Evolutionary conservation across 2,888 invertebrate species (phyloP), one percentile per base, ranked within the genome.

Genomic region (Corbicula japonica): DNA sequence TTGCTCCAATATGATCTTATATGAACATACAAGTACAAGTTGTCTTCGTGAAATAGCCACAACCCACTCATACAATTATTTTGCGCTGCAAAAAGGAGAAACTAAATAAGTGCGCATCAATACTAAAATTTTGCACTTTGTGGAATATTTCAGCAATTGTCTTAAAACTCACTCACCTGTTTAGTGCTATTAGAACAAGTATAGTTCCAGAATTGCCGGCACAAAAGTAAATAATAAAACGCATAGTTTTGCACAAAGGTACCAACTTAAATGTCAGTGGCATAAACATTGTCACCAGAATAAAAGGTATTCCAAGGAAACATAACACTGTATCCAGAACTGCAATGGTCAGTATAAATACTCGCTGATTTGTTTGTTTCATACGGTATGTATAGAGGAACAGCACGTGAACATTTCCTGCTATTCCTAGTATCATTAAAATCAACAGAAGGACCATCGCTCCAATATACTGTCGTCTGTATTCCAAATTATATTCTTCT

Each of bases 381-480:
- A 61, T 76, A n/a, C 68, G 58, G 23, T 71, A 58, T 2, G 62
- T n/a, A 44, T 75, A 84, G 5, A 77, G 52, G 18, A 68, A 68
- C 10, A 84, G 41, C 12, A 84, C 84, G 38, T 79, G 84, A 0
- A 69, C 30, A 46, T 84, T 84, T n/a, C 84, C 84, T 30, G 81
- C 23, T 18, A 79, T 26, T n/a, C 84, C 84, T 12, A 71, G 12
- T 1, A 72, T n/a, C 56, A 73, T 71, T 21, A 84, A 32, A n/a
- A 76, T 10, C 0, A 54, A 21, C 0, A 84, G 54, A 28, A 84
- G 60, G 15, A 66, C 58, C 4, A 79, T 72, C 3, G 80, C 80
- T 21, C 84, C 84, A 1, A 84, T 26, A 18, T 80, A 61, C 18
- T 74, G 44, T 35, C n/a, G n/a, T n/a, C n/a, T n/a, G n/a, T n/a